phyloP scores from a whole-genome alignment of 2,113 vertebrate species.

The Climacteris rufus region DNA sequence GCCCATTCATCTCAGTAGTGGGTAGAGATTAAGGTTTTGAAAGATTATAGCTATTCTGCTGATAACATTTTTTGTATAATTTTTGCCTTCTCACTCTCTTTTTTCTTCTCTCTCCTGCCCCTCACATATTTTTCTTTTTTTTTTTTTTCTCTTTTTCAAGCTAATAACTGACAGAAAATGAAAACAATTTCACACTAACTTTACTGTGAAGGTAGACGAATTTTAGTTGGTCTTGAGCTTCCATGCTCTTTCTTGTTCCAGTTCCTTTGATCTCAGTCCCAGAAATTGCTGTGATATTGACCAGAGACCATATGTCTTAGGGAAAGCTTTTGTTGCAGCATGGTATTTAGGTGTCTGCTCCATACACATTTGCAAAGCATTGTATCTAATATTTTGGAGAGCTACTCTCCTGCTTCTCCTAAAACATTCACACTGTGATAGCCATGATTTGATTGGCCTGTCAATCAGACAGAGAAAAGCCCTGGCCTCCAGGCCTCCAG shows the following conservation, averaged over 20 bases:
- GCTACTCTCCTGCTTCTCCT: background rate
- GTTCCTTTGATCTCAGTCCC: background rate
- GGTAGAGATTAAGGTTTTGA: background rate
- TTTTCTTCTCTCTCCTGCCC: rapidly evolving
- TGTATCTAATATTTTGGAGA: background rate
- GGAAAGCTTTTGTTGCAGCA: background rate
- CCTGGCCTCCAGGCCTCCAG: background rate
- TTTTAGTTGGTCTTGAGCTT: background rate
- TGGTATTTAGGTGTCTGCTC: background rate
- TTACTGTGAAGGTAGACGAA: background rate
- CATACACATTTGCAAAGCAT: background rate
- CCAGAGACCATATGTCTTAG: background rate
- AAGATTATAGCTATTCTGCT: background rate
- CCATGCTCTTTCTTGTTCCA: background rate
- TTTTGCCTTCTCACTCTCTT: background rate
- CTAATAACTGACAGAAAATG: background rate
- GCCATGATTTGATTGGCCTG: background rate
- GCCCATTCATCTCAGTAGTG: background rate
- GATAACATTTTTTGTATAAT: background rate
- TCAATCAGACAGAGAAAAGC: background rate
- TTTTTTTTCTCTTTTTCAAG: background rate
- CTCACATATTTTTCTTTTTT: background rate
- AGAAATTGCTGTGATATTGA: background rate
- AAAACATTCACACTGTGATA: background rate
- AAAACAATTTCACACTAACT: background rate